These are phyloP conservation scores for Anableps anableps DNA, from an alignment of 2,797 vertebrate species.

Conservation along the genomic window DNA sequence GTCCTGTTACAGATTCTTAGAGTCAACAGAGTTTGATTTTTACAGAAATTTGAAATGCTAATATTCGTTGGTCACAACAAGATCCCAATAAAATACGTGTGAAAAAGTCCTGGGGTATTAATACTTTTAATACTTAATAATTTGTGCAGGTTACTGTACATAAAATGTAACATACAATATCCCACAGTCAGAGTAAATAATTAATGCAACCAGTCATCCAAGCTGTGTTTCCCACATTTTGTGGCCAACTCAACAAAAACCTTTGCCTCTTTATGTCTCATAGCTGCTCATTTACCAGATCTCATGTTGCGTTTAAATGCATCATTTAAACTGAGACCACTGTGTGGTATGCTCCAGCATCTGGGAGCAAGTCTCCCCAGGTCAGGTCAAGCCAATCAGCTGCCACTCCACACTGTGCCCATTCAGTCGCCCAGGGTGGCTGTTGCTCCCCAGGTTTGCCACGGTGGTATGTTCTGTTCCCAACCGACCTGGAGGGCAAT, in stretches of 20 bases:
- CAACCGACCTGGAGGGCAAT: conserved; percentile 71
- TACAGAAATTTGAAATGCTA: background rate
- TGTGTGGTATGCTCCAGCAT: conserved; percentile 22
- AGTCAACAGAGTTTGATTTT: background rate
- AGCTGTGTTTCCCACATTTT: background rate
- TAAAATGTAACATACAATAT: background rate
- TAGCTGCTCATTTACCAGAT: conserved; percentile 30
- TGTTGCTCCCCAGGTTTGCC: conserved; percentile 59
- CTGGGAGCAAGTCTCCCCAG: conserved; percentile 44
- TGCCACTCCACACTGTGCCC: conserved; percentile 68
- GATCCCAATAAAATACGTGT: background rate
- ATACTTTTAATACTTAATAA: background rate
- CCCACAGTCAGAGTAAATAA: too few relatives aligned
- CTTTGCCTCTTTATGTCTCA: conserved; percentile 6
- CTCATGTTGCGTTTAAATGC: conserved; percentile 46
- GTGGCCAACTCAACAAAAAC: conserved; percentile 28
- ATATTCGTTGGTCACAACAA: background rate
- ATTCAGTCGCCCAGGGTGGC: conserved; percentile 72
- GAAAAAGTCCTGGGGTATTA: background rate
- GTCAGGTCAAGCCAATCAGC: conserved; percentile 48
- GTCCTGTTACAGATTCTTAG: background rate
- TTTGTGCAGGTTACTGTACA: background rate
- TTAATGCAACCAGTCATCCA: too few relatives aligned
- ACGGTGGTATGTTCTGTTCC: conserved; percentile 74
- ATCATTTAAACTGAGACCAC: conserved; percentile 62